Evolutionary conservation across 2,797 vertebrate genomes (phyloP).

Genomic region (Manis crassicaudata): DNA sequence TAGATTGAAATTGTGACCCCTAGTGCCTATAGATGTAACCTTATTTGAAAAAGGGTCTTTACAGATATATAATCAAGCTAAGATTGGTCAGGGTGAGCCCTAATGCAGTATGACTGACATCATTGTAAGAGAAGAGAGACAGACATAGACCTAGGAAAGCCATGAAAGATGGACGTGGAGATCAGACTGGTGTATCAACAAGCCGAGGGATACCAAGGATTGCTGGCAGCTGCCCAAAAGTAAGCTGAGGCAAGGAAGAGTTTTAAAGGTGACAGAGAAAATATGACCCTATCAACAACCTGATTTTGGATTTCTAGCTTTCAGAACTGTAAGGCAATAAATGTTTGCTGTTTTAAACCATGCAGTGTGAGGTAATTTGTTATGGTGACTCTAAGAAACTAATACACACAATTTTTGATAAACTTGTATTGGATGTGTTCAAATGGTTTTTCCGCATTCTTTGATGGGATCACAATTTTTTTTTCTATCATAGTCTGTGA

Average conservation of each 20-base stretch:
- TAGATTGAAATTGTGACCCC: neutral
- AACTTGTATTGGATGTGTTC: neutral
- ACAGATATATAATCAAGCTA: neutral
- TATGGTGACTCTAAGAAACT: neutral
- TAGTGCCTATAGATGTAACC: neutral
- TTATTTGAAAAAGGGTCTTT: neutral
- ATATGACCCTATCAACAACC: neutral
- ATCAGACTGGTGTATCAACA: neutral
- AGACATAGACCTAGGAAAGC: neutral
- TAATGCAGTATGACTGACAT: neutral
- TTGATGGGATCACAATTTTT: neutral
- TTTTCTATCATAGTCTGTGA: neutral
- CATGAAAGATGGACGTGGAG: neutral
- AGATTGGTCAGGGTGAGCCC: neutral
- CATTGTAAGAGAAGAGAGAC: neutral
- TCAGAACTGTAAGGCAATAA: neutral
- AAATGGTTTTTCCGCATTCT: neutral
- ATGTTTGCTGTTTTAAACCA: neutral
- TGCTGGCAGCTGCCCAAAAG: neutral
- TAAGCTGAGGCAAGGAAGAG: neutral
- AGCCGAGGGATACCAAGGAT: neutral
- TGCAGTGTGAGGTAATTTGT: neutral
- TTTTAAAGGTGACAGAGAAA: neutral
- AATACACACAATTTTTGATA: neutral
- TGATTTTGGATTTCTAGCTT: neutral